A percentile compares a stretch with the other conserved stretches of the same genome.
Conservation (phyloP, 2,113 vertebrate genomes). For the Datnioides undecimradiatus region DNA sequence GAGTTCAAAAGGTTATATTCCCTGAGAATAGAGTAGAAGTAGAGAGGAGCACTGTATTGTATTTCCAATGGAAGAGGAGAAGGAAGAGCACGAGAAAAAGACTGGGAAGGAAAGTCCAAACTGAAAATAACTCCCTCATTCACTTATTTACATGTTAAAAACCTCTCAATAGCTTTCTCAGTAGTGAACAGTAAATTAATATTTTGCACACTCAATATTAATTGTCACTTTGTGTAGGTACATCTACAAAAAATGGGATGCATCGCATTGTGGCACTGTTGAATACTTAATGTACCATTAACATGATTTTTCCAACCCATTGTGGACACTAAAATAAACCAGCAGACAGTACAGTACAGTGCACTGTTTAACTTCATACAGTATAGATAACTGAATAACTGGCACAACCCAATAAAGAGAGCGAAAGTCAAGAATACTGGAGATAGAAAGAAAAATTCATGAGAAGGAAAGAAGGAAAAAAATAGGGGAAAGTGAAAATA, state of each 20-base stretch:
- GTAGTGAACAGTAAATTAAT: background rate
- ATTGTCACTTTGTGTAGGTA: background rate
- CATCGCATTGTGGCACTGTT: background rate
- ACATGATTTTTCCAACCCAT: background rate
- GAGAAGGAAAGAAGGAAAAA: background rate
- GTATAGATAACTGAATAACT: background rate
- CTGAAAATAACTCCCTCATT: no score
- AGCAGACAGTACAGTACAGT: background rate
- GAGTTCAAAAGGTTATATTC: constrained; percentile 18
- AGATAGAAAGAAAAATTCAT: background rate
- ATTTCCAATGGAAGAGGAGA: background rate
- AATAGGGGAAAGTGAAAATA: constrained; percentile 1
- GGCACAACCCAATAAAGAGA: background rate
- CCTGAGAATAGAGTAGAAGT: background rate
- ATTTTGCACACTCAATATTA: background rate
- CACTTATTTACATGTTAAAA: no score
- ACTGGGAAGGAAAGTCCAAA: background rate
- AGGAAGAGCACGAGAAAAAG: background rate
- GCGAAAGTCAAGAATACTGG: background rate
- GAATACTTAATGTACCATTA: background rate
- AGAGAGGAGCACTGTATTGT: background rate
- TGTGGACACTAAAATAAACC: background rate
- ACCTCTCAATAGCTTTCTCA: no score
- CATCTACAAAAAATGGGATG: background rate
- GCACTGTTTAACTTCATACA: background rate